A percentile compares a stretch with the other conserved stretches of the same genome.
Conservation (phyloP, 2,888 invertebrate genomes). For the Enoplolaimus lenunculus region DNA sequence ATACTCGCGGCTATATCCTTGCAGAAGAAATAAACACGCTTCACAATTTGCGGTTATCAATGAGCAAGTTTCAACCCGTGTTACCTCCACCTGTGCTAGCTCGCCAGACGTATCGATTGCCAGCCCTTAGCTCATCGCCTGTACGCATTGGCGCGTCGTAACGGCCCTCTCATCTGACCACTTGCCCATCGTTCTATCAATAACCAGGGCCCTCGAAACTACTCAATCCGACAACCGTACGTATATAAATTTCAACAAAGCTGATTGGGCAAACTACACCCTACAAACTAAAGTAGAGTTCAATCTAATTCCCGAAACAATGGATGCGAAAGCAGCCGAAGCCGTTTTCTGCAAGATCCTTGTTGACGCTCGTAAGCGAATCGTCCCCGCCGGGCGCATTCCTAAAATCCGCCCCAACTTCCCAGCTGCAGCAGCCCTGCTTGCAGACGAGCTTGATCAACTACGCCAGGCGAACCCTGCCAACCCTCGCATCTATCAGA, state of each 20-base stretch:
- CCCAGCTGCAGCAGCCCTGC: not conserved
- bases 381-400: not conserved
- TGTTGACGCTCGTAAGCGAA: not conserved
- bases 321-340: not conserved
- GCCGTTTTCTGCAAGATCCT: not conserved
- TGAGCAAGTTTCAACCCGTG: not conserved
- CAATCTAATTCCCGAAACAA: not conserved
- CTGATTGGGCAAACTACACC: not conserved
- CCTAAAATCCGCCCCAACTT: not conserved
- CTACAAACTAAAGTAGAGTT: not conserved
- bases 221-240: not conserved
- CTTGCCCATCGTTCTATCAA: not conserved
- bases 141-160: not conserved
- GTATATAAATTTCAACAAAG: not conserved
- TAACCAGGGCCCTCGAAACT: not conserved
- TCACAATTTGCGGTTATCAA: not conserved
- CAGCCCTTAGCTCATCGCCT: not conserved
- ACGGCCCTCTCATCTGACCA: not conserved
- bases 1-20: not conserved
- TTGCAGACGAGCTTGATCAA: not conserved
- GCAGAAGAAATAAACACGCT: not conserved
- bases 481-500: not conserved
- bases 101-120: not conserved
- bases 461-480: not conserved
- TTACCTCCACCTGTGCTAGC: not conserved